Evolutionary conservation across 1,140 invertebrate genomes (phyloP), one percentile per base, ranked within the genome.

Genomic region (Maniola jurtina): DNA sequence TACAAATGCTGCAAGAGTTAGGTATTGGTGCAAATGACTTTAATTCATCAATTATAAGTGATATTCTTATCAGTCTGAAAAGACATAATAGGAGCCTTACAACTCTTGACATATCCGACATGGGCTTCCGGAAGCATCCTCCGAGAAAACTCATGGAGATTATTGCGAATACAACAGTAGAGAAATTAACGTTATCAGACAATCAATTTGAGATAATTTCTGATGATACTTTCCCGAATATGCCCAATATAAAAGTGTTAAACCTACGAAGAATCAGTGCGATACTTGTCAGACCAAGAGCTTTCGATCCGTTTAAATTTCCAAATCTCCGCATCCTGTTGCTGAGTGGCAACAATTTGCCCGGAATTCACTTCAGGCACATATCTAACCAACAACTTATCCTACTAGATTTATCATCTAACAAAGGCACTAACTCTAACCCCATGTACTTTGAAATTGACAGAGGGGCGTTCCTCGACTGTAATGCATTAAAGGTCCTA

Each of bases 161-260:
- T 0, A 91, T 93, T 45, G 89, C 91, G 5, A 81, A 89, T 8
- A 87, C 91, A 0, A 91, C 89, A 8, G 86, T 93, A 36, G 86
- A 84, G 38, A 76, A 81, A 59, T 73, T 93, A n/a, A 86, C 77
- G 59, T 71, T 93, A 34, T 75, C 91, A 4, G 82, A 87, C 59
- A 93, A 93, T 74, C 91, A 92, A 64, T 92, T 93, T 68, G 91
- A 92, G 77, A 72, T 88, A 14, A 83, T 93, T 16, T 64, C 68
- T 9, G 78, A 88, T 38, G 77, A 91, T 35, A 79, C 80, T 13
- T 93, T 93, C 76, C 92, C 92, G 2, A 63, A 38, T 16, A 93
- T 93, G 92, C 77, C 79, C 0, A 91, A 92, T 66, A 77, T 93
- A 61, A 83, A 89, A 66, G 61, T 88, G 35, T 58, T 93, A 15